Evolutionary conservation across 2,888 invertebrate genomes (phyloP), one percentile per base, ranked within the genome.

Genomic region (Creontiades dilutus): DNA sequence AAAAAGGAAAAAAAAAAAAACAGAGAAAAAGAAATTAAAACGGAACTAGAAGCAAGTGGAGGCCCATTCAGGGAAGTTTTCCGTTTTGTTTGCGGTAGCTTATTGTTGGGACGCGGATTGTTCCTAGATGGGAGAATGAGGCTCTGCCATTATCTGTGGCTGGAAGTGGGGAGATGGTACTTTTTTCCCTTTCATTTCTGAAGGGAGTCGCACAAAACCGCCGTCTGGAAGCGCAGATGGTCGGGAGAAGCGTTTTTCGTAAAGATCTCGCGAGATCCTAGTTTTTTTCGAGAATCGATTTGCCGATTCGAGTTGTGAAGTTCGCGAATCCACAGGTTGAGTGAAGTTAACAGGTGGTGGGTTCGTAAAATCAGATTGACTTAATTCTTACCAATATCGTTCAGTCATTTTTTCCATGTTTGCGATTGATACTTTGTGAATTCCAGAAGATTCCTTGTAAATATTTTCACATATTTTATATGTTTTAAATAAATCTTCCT

Each of bases 111-210:
- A 47, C 86, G 14, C 23, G 86, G 76, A 86, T 86, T 86, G 86
- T 86, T 86, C 86, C 47, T 86, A 48, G 86, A 75, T 86, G 86
- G 68, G 86, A 68, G 86, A 86, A 86, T 76, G 86, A 86, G 75
- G 86, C 75, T 28, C 86, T 86, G 28, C 86, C 86, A 86, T 86
- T 86, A 86, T 86, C 86, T 86, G 75, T 86, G 46, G 46, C 1
- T 19, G 46, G 37, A 76, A 19, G 27, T 7, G 16, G 46, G 75
- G 86, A 48, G 46, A 68, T 16, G 37, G 28, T 27, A 37, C 23
- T 61, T 86, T 86, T 86, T 37, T 37, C 37, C n/a, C 37, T 37
- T 37, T 37, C 37, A 37, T 37, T 37, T 84, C 55, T 47, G 48
- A n/a, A 48, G 27, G 52, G 55, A 48, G 27, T 28, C 84, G 19